Base-by-base conservation (phyloP, 1,140 invertebrate genomes). In the Drosophila elegans region DNA sequence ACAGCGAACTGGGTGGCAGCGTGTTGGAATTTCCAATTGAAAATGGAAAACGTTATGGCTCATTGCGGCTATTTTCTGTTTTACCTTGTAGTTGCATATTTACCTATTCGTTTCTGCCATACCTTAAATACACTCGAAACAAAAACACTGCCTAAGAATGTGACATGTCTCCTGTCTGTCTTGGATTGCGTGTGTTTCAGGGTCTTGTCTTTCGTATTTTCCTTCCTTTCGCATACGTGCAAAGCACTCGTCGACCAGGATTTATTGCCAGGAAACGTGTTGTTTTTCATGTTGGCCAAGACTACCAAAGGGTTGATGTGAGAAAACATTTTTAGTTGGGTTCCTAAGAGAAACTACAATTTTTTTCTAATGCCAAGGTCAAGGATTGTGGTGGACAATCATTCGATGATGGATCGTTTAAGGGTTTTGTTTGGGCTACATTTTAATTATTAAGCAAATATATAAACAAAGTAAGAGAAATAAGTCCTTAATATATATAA, bases 191-290 rank as follows among this genome's bases (percentile, higher is more conserved):
- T 44, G 46, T 76, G 13, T 53, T 29, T 4, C 12, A 29, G 39
- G 64, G 64, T 51, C 67, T 46, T 45, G 64, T 52, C 41, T 59
- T 39, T 13, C 32, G 54, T 13, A 29, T 45, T 29, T 51, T 61
- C 25, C 49, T 54, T 62, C 44, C 78, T 67, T 71, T 53, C 63
- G 48, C 64, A 82, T 67, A 82, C 78, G 82, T 85, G 82, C 61
- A 53, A 75, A 60, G 69, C 61, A 75, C 68, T 86, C 45, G 74
- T 60, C 57, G 64, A 57, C 62, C 74, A 85, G 68, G 83, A 85
- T 85, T 85, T 85, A 85, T 85, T 86, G 64, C 62, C 44, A 41
- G 34, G 41, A 38, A 60, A 85, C 82, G 83, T 88, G 82, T 67
- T 85, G 74, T 86, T 85, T 81, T 57, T 79, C 56, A 78, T 66